Conservation (phyloP, 2,113 vertebrate species). For the Smithornis capensis region DNA sequence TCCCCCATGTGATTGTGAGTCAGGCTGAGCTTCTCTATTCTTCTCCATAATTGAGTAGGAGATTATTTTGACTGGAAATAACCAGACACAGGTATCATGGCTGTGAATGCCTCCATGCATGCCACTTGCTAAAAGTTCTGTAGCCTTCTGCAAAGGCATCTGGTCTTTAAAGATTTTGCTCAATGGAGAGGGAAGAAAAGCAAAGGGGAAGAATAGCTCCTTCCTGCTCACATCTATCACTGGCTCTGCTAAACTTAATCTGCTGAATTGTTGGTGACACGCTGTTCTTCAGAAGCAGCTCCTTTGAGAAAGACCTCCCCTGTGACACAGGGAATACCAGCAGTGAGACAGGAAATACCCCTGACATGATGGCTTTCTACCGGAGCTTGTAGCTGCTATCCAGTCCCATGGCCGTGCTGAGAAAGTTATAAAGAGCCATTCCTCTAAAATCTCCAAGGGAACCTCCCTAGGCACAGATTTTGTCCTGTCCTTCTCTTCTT, state of each 20-base stretch:
- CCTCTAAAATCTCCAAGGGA: neutral
- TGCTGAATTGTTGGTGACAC: neutral
- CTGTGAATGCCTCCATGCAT: conserved; percentile 38
- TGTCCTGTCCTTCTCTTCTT: neutral
- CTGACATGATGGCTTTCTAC: neutral
- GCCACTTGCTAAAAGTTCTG: conserved; percentile 38
- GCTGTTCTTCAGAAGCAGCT: conserved; percentile 40
- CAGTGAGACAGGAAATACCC: neutral
- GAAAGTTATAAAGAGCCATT: neutral
- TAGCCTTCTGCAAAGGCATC: conserved; percentile 28
- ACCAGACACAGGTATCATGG: conserved; percentile 64
- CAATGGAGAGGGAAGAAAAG: conserved; percentile 51
- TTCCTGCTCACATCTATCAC: conserved; percentile 36
- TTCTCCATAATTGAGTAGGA: conserved; percentile 73
- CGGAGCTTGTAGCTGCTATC: neutral
- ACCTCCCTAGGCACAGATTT: neutral
- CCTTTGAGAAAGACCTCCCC: conserved; percentile 38
- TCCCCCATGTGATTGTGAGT: conserved; percentile 69
- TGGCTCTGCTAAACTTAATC: conserved; percentile 23
- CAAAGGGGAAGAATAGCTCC: conserved; percentile 40
- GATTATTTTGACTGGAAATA: conserved; percentile 74
- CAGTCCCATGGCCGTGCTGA: neutral
- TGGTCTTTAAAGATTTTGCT: conserved; percentile 30
- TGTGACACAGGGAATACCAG: neutral
- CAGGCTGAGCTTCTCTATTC: conserved; percentile 68